These are phyloP conservation scores for Nothobranchius furzeri DNA, from an alignment of 2,113 vertebrate genomes.

Conservation along the genomic window DNA sequence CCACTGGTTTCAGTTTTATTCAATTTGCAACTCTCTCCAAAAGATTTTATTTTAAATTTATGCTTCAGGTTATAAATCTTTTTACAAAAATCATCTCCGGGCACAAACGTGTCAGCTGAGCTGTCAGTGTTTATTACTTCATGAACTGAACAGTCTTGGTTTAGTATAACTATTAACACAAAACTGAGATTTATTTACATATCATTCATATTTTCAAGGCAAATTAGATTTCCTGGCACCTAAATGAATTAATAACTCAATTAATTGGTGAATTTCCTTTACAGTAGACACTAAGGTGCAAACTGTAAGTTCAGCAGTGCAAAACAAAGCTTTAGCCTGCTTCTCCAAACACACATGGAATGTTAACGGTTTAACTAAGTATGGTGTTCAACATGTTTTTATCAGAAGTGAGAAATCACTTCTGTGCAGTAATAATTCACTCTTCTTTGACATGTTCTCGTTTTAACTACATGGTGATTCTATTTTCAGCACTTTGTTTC, in stretches of 20 bases:
- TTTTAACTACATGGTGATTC: constrained; percentile 12
- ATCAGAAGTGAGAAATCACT: constrained; percentile 21
- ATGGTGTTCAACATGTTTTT: constrained; percentile 55
- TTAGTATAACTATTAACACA: constrained; percentile 83
- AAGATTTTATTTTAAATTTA: constrained; percentile 9
- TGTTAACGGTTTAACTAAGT: constrained; percentile 81
- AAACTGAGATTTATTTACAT: constrained; percentile 88
- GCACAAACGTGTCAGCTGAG: constrained; percentile 50
- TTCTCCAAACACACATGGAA: constrained; percentile 80
- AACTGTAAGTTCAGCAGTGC: constrained; percentile 81
- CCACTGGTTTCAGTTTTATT: constrained; percentile 63
- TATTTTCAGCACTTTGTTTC: constrained; percentile 35
- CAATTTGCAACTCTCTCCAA: constrained; percentile 47
- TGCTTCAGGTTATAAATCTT: constrained; percentile 47
- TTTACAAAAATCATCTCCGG: constrained; percentile 54
- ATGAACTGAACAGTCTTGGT: constrained; percentile 77
- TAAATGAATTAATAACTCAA: constrained; percentile 71
- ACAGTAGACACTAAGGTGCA: constrained; percentile 70
- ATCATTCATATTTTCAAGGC: constrained; percentile 82
- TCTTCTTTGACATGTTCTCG: constrained; percentile 25
- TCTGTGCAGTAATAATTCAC: constrained; percentile 15
- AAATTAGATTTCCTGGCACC: constrained; percentile 83
- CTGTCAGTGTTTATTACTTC: constrained; percentile 67
- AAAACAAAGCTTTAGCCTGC: constrained; percentile 86
- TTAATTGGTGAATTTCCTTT: constrained; percentile 63